Evolutionary conservation across 2,797 vertebrate species (phyloP).

Genomic region (Dromococcyx pavoninus): DNA sequence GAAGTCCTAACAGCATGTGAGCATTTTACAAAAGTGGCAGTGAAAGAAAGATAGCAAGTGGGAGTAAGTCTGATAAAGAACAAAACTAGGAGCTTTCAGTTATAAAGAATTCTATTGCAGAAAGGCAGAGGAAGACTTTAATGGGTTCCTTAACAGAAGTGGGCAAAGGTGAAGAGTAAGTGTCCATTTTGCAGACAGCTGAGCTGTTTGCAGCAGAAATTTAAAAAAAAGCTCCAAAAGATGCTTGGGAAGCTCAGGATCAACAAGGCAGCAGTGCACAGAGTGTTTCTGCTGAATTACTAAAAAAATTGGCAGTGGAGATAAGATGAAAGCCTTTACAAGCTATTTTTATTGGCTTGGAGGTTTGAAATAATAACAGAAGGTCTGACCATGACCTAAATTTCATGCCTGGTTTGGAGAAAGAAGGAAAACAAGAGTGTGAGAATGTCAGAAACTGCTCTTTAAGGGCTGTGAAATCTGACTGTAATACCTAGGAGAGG

Average conservation of each 20-base stretch:
- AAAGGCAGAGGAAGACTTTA: constrained; percentile 38
- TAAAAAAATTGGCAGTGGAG: background rate
- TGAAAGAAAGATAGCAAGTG: constrained; percentile 5
- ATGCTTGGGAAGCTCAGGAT: background rate
- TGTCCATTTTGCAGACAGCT: background rate
- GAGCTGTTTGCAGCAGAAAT: background rate
- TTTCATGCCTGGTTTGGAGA: background rate
- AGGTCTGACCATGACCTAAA: constrained; percentile 20
- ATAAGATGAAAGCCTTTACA: constrained; percentile 33
- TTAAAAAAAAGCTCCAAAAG: background rate
- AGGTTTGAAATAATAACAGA: constrained; percentile 37
- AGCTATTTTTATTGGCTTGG: constrained; percentile 46
- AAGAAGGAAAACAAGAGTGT: background rate
- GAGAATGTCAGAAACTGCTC: background rate
- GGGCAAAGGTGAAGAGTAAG: constrained; percentile 47
- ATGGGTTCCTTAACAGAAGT: constrained; percentile 50
- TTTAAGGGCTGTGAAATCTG: background rate
- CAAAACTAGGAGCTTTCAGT: constrained; percentile 35
- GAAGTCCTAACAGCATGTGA: constrained; percentile 27
- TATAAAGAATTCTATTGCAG: constrained; percentile 7
- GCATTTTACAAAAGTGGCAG: constrained; percentile 15
- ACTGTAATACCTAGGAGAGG: background rate
- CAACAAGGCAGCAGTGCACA: background rate
- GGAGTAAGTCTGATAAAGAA: background rate
- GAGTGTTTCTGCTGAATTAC: background rate